Conservation (phyloP, 2,797 vertebrate genomes). For the Rhynchotus rufescens region DNA sequence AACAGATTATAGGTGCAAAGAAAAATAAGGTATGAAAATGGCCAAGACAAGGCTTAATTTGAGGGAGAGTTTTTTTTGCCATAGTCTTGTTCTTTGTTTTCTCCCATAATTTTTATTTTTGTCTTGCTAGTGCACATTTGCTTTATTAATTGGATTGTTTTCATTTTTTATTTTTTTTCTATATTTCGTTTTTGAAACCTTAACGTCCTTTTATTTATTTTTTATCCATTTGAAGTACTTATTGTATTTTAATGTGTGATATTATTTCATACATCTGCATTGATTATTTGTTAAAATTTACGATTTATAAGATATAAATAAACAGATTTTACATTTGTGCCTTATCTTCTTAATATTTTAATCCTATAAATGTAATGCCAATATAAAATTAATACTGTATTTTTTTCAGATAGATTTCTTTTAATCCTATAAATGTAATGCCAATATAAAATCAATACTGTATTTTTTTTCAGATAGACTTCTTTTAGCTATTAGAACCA, state of each 20-base stretch:
- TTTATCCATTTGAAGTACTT: neutral
- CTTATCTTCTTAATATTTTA: neutral
- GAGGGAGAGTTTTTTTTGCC: neutral
- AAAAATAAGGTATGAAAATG: neutral
- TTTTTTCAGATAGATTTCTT: neutral
- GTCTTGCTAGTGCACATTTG: neutral
- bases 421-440: neutral
- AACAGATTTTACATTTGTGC: neutral
- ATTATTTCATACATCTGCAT: neutral
- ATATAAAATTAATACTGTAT: neutral
- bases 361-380: neutral
- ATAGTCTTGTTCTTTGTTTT: neutral
- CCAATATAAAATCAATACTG: neutral
- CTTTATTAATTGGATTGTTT: neutral
- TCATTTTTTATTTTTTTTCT: neutral
- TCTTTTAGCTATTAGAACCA: neutral
- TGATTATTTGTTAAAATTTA: neutral
- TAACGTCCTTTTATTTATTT: neutral
- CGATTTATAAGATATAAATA: neutral
- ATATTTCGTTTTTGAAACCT: neutral
- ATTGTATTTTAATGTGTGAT: neutral
- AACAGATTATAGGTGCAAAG: neutral
- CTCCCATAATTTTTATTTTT: neutral
- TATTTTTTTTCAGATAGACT: neutral
- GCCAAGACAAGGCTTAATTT: neutral